Base-by-base conservation (phyloP, 2,797 vertebrate species). In the Sebastes melanostomus region DNA sequence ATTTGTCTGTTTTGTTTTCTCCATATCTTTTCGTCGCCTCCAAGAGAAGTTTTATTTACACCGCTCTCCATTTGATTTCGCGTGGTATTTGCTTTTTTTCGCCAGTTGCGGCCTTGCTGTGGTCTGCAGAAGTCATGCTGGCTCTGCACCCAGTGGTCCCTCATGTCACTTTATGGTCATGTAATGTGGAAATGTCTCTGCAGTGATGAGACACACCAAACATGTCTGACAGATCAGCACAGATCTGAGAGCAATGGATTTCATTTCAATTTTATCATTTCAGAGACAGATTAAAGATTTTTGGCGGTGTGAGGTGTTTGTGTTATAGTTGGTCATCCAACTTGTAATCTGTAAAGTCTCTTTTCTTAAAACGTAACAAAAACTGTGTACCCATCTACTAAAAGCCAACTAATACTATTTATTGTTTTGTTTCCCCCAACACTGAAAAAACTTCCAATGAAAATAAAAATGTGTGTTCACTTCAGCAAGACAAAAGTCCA, bases 1-100 rank as follows among this genome's bases (percentile, higher is more conserved):
- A 96, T 96, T 96, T 96, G 94, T 96, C 94, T 92, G 93, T 93
- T 95, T 93, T 95, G 92, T 95, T 95, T 96, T 95, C 93, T 91
- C 89, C 90, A 87, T 89, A 87, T 93, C 91, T 88, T 88, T 76
- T 76, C 66, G 59, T 90, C 69, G 85, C 89, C 88, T 94, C 87
- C 78, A 72, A 88, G 91, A 93, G 84, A 94, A 94, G 89, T 95
- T 95, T 95, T 95, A 95, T 96, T 96, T 96, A 91, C 95, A 91
- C 90, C 90, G 25, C 88, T 91, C 89, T 86, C 89, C 91, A 91
- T 94, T 95, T 94, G 93, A 94, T 96, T 95, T 93, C 92, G 87
- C 65, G 81, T 95, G 90, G 82, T 95, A 93, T 96, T 95, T 95
- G 93, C 87, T 92, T 86, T 90, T 88, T 89, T 91, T 91, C 80